phyloP scores from a whole-genome alignment of 2,113 vertebrate genomes.

The Cyprinodon tularosa region DNA sequence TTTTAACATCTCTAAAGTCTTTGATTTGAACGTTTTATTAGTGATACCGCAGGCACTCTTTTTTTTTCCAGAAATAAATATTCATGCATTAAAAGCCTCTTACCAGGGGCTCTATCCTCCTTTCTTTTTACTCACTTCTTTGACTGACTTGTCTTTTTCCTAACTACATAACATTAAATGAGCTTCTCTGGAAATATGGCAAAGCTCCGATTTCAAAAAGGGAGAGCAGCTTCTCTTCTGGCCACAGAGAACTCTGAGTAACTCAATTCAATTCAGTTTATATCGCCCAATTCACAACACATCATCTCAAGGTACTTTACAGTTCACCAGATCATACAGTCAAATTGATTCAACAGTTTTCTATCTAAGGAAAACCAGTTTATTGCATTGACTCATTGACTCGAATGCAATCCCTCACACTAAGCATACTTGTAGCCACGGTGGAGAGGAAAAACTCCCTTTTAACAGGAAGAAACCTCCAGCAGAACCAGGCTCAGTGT shows the following conservation, averaged over 20 bases:
- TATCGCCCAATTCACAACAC: too few species aligned
- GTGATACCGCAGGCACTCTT: conserved; percentile 23
- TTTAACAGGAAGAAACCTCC: too few species aligned
- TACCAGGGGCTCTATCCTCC: conserved; percentile 10
- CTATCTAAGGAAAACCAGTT: too few species aligned
- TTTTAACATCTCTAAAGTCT: conserved; percentile 2
- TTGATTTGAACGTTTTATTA: conserved; percentile 47
- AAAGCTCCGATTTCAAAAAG: background rate
- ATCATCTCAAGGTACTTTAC: too few species aligned
- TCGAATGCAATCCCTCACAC: too few species aligned
- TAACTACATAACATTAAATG: conserved; percentile 36
- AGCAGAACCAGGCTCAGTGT: too few species aligned
- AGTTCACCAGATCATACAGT: too few species aligned
- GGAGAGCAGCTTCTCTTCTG: background rate
- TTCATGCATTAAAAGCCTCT: conserved; percentile 40
- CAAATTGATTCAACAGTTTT: too few species aligned
- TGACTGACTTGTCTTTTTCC: conserved; percentile 48
- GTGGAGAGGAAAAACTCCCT: too few species aligned
- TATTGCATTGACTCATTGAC: too few species aligned
- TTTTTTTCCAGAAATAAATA: background rate
- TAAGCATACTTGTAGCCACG: too few species aligned
- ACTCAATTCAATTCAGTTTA: too few species aligned
- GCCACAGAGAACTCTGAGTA: background rate
- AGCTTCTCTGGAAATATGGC: conserved; percentile 18
- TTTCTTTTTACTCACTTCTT: conserved; percentile 18